Base-by-base conservation (phyloP, 2,888 invertebrate genomes). In the Alsophila aescularia region DNA sequence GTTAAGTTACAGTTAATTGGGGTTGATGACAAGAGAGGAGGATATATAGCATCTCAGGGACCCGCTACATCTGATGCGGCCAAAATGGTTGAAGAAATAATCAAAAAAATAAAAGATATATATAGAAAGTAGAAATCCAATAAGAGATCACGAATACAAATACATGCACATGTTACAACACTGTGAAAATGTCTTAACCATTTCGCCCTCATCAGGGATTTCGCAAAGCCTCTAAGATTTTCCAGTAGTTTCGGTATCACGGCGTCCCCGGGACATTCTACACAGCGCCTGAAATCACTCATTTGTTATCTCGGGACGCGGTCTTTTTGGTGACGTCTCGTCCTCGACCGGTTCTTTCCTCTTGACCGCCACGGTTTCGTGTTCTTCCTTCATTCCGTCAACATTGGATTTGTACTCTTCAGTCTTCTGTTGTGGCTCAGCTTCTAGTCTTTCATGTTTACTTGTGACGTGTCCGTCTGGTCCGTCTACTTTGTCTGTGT, bases 301-400 rank as follows among this genome's bases (percentile, higher is more conserved):
- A 75, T 81, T 83, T 66, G 81, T 56, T 64, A 80, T 78, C 27
- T 87, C 75, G 21, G 86, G 84, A 71, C 90, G 88, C 77, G 81
- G 90, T 87, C 90, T 85, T 76, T 91, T 91, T 24, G 87, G 81
- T n/a, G 85, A 78, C 0, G 80, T 81, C 57, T 83, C 84, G 18
- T 84, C 83, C 12, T 79, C 82, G 7, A 67, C 70, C 3, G 85
- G 81, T 59, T 90, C 90, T 81, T 79, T 90, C 72, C 84, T 63
- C 42, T 87, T 90, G 58, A 84, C 72, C 21, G 77, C 64, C 70
- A 80, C 88, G 47, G 69, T 53, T 69, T 92, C 69, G 57, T 75
- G 63, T 9, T 75, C 75, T 15, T 75, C 67, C 14, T 67, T 65
- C 60, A 75, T 69, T 40, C 77, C 75, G 24, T 81, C 79, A 43